Base-by-base conservation (phyloP, 2,797 vertebrate genomes). In the Ciconia nigra region DNA sequence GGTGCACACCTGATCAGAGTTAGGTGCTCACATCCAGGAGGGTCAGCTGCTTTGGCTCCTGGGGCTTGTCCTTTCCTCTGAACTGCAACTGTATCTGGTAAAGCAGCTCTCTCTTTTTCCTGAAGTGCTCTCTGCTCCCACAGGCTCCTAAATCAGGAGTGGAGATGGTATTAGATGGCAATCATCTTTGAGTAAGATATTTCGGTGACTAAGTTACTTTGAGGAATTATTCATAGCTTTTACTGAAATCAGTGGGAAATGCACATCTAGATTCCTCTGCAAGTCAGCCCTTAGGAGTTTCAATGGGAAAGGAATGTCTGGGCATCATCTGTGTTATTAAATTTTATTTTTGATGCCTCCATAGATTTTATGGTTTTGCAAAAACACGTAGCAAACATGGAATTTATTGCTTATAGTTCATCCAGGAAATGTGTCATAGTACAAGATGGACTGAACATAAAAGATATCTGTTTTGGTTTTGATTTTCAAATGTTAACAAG, bases 181-280 rank as follows among this genome's bases (percentile, higher is more conserved):
- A 42, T 91, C 59, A 78, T 80, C 47, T 80, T 4, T 44, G 51
- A 80, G 22, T 33, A 74, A 71, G 78, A 31, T 71, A 83, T 85
- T 89, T 95, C 83, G 54, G 81, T 71, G 78, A 66, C 76, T 77
- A 74, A 71, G 87, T 57, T 92, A 69, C 83, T 93, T 66, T 37
- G 46, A 81, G 57, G 82, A 90, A 91, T 95, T 96, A 93, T 95
- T 94, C 65, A 52, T 81, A n/a, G 41, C 63, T 72, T 85, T 91
- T 86, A 81, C 57, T 81, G 82, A 89, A 81, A 72, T 88, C 57
- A 28, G 84, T 37, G 41, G 29, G 59, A 91, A 96, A 80, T 49
- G 28, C 35, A 89, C 21, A 84, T 87, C 59, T 49, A 69, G 63
- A 80, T 63, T 89, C 52, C 78, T 87, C 71, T 92, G 52, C 57